Evolutionary conservation across 2,888 invertebrate species (phyloP), one percentile per base, ranked within the genome.

Genomic region (Actias luna): DNA sequence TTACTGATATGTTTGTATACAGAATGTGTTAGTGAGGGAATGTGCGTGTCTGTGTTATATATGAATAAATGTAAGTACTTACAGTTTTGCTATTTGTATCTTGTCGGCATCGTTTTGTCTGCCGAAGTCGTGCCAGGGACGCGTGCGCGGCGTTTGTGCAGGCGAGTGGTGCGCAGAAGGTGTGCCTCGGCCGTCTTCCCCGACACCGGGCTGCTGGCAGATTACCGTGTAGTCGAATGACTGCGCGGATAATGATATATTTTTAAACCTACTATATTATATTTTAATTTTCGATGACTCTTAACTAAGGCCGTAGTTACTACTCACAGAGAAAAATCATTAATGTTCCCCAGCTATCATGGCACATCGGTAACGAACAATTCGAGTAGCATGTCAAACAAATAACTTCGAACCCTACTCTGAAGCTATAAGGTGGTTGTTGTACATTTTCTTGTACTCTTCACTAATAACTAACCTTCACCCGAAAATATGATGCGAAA

Each of bases 61-160:
- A n/a, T 27, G 35, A 33, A 22, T 16, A 50, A 50, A 50, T 25
- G 10, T 50, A 50, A 50, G 2, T 73, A 96, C 98, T 97, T 94
- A 98, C 98, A 98, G 94, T 96, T 99, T 99, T 87, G 98, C 98
- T 93, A 99, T 99, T 94, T 98, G 98, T 84, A 99, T 97, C 94
- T 98, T 98, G 89, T 98, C 98, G 64, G 97, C 97, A 88, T 98
- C 98, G 83, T 97, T 97, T 85, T 98, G 98, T 71, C 98, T 94
- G 64, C 97, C 98, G 89, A 98, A 98, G 93, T 98, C 98, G 89
- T 98, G 98, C 98, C 97, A 98, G 73, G 97, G 97, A 78, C 97
- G 93, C 74, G 97, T 97, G 82, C 97, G 94, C 69, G 96, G 94
- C 70, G 94, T 91, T 80, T 94, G 87, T 76, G 93, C 85, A 58